Conservation (phyloP, 2,797 vertebrate species). For the Coendou prehensilis region DNA sequence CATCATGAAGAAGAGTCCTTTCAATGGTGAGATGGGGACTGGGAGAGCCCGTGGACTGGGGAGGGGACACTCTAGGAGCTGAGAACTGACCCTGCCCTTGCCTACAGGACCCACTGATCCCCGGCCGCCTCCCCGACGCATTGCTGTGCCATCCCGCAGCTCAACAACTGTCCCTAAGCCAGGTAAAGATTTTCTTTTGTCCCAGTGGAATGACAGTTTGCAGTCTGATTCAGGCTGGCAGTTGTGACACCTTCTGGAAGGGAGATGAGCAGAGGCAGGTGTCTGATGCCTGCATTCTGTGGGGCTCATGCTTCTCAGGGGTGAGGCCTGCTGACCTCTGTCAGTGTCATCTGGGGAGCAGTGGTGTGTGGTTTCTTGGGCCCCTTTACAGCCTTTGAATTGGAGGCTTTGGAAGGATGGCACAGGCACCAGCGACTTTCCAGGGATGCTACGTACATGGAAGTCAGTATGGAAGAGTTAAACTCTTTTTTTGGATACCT, state of each 20-base stretch:
- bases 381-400: not conserved
- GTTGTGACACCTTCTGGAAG: not conserved
- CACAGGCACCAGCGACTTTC: not conserved
- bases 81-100: constrained; percentile 70
- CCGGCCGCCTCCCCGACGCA: constrained; percentile 82
- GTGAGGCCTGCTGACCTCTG: not conserved
- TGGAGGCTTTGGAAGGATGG: not conserved
- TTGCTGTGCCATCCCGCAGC: constrained; percentile 85
- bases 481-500: not conserved
- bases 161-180: constrained; percentile 72
- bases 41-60: not conserved
- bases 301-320: not conserved
- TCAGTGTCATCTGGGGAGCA: not conserved
- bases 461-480: not conserved
- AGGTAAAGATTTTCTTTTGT: constrained; percentile 66
- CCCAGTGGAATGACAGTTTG: not conserved
- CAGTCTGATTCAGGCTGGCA: not conserved
- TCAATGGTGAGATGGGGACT: constrained; percentile 87
- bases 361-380: not conserved
- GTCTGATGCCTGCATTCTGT: not conserved
- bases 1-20: constrained; percentile 91
- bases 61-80: not conserved
- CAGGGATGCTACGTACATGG: not conserved
- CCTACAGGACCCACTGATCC: constrained; percentile 76
- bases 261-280: not conserved